Base-by-base conservation (phyloP, 2,113 vertebrate genomes). In the Mus spicilegus region DNA sequence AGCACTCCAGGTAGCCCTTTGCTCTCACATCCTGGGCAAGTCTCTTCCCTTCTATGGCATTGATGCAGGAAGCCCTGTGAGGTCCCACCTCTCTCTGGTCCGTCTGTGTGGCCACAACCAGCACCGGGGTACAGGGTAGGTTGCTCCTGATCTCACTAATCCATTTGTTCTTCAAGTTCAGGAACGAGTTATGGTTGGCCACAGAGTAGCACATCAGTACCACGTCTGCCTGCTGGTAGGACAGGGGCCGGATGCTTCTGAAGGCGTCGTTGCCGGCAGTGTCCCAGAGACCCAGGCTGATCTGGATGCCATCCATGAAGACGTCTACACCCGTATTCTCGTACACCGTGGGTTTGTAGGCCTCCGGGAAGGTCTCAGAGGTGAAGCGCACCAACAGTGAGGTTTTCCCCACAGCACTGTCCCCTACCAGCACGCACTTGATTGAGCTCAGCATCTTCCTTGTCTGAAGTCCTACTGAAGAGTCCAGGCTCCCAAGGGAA, bases 261-360 rank as follows among this genome's bases (percentile, higher is more conserved):
- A 99, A 99, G 69, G 99, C 99, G 3, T 99, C 99, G 0, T 99
- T 99, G 51, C 99, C 99, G 0, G 99, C 99, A 0, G 99, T 99
- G 98, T 99, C 99, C 99, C 99, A 99, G 81, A 99, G 98, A 4
- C 99, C 99, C 80, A 99, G 98, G 96, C 99, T 99, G 96, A 99
- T 99, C 97, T 99, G 99, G 67, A 99, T 97, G 3, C 99, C 99
- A 1, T 99, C 99, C 99, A 99, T 99, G 98, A 99, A 99, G 70
- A 99, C 99, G 0, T 99, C 99, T 61, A 99, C 99, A 0, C 99
- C 99, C 0, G 99, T 99, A 95, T 99, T 99, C 87, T 99, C 99
- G 13, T 99, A 99, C n/a, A 99, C 99, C 0, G 99, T 99, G 70
- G 99, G 99, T 97, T 98, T 99, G 97, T 99, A 99, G 82, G 97